phyloP scores from a whole-genome alignment of 2,797 vertebrate species.

The Leucoraja ocellata region DNA sequence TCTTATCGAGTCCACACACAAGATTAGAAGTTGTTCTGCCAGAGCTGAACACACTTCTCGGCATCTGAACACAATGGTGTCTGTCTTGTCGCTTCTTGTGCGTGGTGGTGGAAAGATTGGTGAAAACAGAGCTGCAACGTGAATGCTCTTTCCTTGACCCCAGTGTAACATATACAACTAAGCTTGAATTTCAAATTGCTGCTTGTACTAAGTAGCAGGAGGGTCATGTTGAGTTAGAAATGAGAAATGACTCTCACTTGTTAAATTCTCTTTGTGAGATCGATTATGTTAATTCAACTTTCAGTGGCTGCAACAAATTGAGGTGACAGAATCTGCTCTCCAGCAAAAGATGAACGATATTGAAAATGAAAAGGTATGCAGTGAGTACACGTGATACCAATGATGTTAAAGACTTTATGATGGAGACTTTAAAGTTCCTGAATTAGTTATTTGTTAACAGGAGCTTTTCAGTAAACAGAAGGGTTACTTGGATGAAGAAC shows the following conservation, averaged over 20 bases:
- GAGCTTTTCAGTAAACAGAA: conserved; percentile 90
- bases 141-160: no score
- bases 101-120: no score
- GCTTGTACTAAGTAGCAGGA: no score
- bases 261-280: not conserved
- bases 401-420: not conserved
- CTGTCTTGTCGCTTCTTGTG: no score
- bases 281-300: conserved; percentile 36
- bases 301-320: conserved; percentile 92
- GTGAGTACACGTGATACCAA: not conserved
- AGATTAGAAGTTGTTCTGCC: no score
- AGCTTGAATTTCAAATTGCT: not conserved
- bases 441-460: conserved; percentile 52
- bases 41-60: no score
- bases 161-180: not conserved
- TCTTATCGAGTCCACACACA: no score
- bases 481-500: conserved; percentile 89
- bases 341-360: conserved; percentile 91
- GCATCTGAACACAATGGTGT: no score
- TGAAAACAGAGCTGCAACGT: no score
- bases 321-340: conserved; percentile 75
- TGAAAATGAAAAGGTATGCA: conserved; percentile 81
- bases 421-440: not conserved
- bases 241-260: conserved; percentile 16
- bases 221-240: not conserved